phyloP scores from a whole-genome alignment of 2,888 invertebrate species.

The Venusia cambrica region DNA sequence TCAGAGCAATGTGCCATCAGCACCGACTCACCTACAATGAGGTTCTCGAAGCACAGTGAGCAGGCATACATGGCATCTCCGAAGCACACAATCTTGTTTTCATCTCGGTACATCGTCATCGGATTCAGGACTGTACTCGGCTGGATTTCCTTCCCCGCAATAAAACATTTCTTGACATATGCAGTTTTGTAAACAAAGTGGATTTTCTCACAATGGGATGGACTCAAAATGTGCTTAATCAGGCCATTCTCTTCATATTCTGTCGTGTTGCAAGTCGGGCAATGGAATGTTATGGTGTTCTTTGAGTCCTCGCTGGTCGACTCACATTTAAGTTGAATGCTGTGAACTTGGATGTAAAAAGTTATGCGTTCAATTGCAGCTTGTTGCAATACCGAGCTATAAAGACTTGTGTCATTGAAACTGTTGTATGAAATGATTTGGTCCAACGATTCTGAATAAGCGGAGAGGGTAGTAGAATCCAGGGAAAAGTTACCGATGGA shows the following conservation, averaged over 20 bases:
- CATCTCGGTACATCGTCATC: conserved; percentile 72
- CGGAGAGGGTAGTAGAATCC: conserved; percentile 61
- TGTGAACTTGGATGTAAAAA: conserved; percentile 71
- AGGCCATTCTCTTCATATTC: conserved; percentile 59
- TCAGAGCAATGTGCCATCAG: conserved; percentile 64
- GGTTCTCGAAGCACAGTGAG: conserved; percentile 65
- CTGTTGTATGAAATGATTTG: conserved; percentile 66
- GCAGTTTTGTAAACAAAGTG: conserved; percentile 72
- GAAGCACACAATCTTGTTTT: conserved; percentile 72
- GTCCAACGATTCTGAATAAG: conserved; percentile 68
- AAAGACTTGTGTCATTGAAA: conserved; percentile 60
- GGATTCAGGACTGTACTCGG: conserved; percentile 69
- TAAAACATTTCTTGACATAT: conserved; percentile 69
- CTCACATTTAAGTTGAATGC: conserved; percentile 58
- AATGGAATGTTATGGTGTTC: conserved; percentile 52
- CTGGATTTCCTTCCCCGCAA: conserved; percentile 61
- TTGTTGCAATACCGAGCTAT: conserved; percentile 54
- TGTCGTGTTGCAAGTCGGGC: conserved; percentile 53
- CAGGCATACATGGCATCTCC: conserved; percentile 71
- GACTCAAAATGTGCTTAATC: conserved; percentile 58
- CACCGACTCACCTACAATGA: conserved; percentile 64
- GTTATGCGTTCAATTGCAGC: conserved; percentile 67
- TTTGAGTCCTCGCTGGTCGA: conserved; percentile 41
- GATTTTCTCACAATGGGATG: conserved; percentile 63
- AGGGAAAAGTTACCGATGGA: conserved; percentile 70